phyloP scores from a whole-genome alignment of 2,797 vertebrate genomes.

The Trematomus bernacchii region DNA sequence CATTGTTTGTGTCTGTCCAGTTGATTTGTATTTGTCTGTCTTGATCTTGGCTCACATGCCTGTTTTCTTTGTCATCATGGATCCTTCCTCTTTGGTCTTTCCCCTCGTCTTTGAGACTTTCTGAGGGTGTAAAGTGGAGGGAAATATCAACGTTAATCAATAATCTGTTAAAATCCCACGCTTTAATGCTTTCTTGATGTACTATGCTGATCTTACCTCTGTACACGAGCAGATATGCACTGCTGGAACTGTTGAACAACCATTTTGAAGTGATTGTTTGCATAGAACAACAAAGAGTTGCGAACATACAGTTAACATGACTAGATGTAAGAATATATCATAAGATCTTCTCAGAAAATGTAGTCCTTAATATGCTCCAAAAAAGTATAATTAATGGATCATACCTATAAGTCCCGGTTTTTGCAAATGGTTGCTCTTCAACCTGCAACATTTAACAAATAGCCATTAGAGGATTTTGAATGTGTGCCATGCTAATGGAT shows the following conservation, averaged over 20 bases:
- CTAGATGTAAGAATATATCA: background rate
- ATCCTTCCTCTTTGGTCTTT: background rate
- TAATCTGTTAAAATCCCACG: background rate
- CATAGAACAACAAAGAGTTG: background rate
- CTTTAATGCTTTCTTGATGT: background rate
- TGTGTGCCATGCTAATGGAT: background rate
- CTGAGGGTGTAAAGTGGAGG: background rate
- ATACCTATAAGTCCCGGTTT: background rate
- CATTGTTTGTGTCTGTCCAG: background rate
- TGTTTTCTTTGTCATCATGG: background rate
- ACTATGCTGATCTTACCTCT: constrained; percentile 40
- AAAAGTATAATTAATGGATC: background rate
- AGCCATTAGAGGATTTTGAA: background rate
- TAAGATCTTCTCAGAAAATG: background rate
- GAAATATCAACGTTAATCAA: background rate
- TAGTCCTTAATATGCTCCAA: background rate
- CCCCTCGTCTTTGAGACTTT: background rate
- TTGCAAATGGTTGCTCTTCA: background rate
- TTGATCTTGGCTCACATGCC: background rate
- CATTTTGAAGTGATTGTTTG: background rate
- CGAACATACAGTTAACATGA: background rate
- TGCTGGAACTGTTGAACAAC: constrained; percentile 42
- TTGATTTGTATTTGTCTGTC: background rate
- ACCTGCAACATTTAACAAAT: constrained; percentile 14
- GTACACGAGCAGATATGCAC: constrained; percentile 72